Evolutionary conservation across 1,140 invertebrate species (phyloP).

Genomic region (Bombus cullumanus): DNA sequence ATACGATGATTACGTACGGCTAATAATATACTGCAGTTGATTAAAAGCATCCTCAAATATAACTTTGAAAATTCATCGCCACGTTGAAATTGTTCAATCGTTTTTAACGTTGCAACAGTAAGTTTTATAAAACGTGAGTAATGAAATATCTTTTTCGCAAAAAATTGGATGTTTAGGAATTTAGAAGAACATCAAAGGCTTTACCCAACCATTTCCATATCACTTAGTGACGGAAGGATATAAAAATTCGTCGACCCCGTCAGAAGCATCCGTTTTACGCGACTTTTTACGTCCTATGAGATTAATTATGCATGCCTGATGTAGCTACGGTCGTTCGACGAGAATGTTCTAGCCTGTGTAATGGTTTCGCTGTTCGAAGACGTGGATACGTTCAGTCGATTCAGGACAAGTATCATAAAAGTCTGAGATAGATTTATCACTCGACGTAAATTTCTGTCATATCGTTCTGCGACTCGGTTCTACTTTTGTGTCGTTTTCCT

Average conservation of each 20-base stretch:
- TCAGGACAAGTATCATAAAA: background rate
- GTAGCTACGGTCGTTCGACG: background rate
- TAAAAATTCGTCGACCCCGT: background rate
- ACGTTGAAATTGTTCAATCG: background rate
- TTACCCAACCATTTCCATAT: background rate
- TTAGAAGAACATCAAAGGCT: background rate
- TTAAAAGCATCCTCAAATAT: background rate
- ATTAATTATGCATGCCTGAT: constrained; percentile 31
- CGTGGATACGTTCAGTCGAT: constrained; percentile 26
- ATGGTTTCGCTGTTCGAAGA: constrained; percentile 19
- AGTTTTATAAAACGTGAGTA: too few relatives aligned
- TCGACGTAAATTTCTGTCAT: too few relatives aligned
- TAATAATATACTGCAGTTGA: background rate
- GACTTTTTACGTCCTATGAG: background rate
- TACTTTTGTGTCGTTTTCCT: background rate
- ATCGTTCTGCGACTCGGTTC: background rate
- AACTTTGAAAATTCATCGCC: background rate
- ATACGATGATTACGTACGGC: background rate
- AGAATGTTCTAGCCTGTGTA: too few relatives aligned
- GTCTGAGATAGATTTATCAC: background rate
- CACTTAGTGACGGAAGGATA: background rate
- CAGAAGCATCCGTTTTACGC: background rate
- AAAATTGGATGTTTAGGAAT: background rate
- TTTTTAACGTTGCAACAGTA: background rate
- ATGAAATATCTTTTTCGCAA: background rate